phyloP scores from a whole-genome alignment of 2,797 vertebrate species.

The Avahi laniger region DNA sequence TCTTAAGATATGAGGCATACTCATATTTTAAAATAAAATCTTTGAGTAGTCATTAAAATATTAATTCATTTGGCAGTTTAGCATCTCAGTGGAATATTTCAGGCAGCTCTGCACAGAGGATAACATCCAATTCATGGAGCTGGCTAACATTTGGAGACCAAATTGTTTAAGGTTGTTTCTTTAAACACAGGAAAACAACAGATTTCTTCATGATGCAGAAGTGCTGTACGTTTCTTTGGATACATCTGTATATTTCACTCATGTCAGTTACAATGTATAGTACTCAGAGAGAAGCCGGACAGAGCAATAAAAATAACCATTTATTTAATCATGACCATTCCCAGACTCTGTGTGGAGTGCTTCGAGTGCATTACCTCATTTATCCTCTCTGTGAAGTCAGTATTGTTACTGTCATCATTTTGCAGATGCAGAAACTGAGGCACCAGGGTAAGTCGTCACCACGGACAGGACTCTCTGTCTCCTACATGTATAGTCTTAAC shows the following conservation, averaged over 20 bases:
- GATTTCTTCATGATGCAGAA: constrained; percentile 14
- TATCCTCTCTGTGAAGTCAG: background rate
- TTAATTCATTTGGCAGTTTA: constrained; percentile 54
- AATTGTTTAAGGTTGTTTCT: constrained; percentile 2
- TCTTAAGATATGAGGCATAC: constrained; percentile 35
- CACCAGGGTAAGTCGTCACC: background rate
- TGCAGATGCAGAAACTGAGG: background rate
- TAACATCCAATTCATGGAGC: background rate
- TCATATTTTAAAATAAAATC: constrained; percentile 62
- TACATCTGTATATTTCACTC: background rate
- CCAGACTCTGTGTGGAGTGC: background rate
- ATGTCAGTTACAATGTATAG: background rate
- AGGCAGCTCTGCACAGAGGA: background rate
- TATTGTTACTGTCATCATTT: background rate
- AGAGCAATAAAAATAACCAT: background rate
- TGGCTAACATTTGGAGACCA: background rate
- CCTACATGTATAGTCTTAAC: background rate
- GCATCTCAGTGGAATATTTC: constrained; percentile 14
- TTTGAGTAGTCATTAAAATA: constrained; percentile 59
- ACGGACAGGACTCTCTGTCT: background rate
- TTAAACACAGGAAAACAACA: constrained; percentile 43
- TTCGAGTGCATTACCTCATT: background rate
- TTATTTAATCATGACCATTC: background rate
- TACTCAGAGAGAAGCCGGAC: background rate
- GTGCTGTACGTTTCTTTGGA: background rate